phyloP scores from a whole-genome alignment of 2,113 vertebrate species.

The Erpornis zantholeuca region DNA sequence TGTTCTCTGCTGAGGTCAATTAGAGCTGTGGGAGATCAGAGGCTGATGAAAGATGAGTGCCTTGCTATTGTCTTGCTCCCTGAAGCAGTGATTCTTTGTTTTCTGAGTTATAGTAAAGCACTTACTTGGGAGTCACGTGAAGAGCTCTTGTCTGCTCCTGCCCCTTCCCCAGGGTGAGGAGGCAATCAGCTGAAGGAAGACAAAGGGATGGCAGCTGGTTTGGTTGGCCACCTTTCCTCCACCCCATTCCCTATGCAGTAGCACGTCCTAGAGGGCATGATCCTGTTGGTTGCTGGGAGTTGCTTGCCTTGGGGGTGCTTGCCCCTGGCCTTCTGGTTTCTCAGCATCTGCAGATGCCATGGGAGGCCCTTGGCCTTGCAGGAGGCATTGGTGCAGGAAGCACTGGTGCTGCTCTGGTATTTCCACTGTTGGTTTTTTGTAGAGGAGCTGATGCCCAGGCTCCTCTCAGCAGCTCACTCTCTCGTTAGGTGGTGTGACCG shows the following conservation, averaged over 20 bases:
- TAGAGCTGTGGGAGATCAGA: not conserved
- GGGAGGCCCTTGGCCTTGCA: not conserved
- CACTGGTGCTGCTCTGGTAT: not conserved
- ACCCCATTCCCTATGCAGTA: not conserved
- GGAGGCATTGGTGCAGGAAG: not conserved
- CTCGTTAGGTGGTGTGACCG: not conserved
- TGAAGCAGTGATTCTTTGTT: not conserved
- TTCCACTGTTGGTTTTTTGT: not conserved
- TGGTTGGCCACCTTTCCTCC: not conserved
- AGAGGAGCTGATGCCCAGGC: not conserved
- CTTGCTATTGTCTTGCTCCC: not conserved
- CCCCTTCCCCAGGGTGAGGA: not conserved
- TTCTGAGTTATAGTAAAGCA: not conserved
- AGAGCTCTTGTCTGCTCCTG: not conserved
- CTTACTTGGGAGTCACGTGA: not conserved
- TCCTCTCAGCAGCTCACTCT: not conserved
- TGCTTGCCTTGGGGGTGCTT: not conserved
- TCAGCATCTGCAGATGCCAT: not conserved
- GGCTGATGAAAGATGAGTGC: not conserved
- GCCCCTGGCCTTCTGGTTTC: not conserved
- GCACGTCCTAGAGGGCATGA: not conserved
- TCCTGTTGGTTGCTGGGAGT: not conserved
- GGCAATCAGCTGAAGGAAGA: not conserved
- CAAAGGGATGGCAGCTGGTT: not conserved
- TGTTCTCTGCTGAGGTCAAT: conserved; percentile 3